Evolutionary conservation across 2,113 vertebrate genomes (phyloP), one percentile per base, ranked within the genome.

Genomic region (Urocitellus parryii): DNA sequence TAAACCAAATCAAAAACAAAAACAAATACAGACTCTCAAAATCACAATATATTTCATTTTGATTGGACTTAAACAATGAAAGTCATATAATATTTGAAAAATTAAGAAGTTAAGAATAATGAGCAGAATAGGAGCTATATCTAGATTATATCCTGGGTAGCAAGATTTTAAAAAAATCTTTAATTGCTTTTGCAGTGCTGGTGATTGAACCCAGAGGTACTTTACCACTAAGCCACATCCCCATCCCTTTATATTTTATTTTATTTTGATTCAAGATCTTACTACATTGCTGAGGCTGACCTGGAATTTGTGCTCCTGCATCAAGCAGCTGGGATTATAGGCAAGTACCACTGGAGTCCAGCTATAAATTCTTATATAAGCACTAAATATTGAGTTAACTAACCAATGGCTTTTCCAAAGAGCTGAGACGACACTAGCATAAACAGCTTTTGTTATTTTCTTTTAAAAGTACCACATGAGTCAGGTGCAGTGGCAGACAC

Each of bases 1-100:
- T 99, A 98, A 78, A 85, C 37, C 72, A 90, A 92, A 87, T 3
- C 29, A 48, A 90, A 93, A 79, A 10, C 76, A 97, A 16, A 89
- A 90, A 17, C 56, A 86, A 94, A 92, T n/a, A 63, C 17, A 76
- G 86, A 83, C 42, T 79, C n/a, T 91, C 87, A 96, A 84, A 74
- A 67, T 61, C 39, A 92, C 51, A 88, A 63, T 8, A 56, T 65
- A 84, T 79, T 76, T 76, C 9, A 51, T 79, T 95, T 42, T 72
- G 12, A 58, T 95, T 79, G 34, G 8, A 90, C 88, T 68, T 76
- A 88, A 84, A 84, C 53, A 92, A 48, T 51, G 10, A 79, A 83
- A 51, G n/a, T 45, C 73, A 68, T 1, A 34, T 58, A 72, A 72
- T 53, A 25, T 82, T 53, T 80, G 27, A 74, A 39, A 91, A 48